These are phyloP conservation scores for Luperina testacea DNA, from an alignment of 2,888 invertebrate species.

Conservation along the genomic window DNA sequence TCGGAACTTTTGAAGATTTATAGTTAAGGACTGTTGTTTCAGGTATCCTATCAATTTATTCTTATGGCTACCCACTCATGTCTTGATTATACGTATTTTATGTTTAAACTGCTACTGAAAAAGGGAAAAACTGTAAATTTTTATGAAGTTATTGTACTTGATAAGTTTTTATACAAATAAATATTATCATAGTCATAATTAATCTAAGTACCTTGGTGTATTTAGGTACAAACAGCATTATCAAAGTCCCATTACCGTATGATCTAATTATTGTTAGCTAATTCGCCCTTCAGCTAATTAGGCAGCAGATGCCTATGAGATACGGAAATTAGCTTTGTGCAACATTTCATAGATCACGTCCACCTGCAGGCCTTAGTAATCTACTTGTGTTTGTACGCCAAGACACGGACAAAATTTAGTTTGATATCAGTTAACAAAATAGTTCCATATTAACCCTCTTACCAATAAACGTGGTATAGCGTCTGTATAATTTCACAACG, in stretches of 20 bases:
- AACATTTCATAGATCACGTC: not conserved
- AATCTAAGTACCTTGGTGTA: not conserved
- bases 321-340: conserved; percentile 28
- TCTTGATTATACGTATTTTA: not conserved
- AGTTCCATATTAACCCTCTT: not conserved
- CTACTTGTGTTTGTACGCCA: not conserved
- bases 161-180: too few species aligned
- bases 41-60: conserved; percentile 18
- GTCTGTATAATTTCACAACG: too few species aligned
- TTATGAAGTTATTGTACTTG: not conserved
- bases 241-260: conserved; percentile 36
- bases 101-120: not conserved
- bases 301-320: conserved; percentile 35
- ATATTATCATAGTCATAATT: not conserved
- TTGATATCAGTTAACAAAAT: not conserved
- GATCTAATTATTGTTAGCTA: conserved; percentile 38
- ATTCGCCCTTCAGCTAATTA: conserved; percentile 38
- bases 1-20: conserved; percentile 23
- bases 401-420: not conserved
- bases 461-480: too few species aligned
- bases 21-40: conserved; percentile 3
- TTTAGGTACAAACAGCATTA: conserved; percentile 4
- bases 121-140: not conserved
- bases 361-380: not conserved
- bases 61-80: too few species aligned